These are phyloP conservation scores for Silvanus unidentatus DNA, from an alignment of 2,888 invertebrate species.

Conservation along the genomic window DNA sequence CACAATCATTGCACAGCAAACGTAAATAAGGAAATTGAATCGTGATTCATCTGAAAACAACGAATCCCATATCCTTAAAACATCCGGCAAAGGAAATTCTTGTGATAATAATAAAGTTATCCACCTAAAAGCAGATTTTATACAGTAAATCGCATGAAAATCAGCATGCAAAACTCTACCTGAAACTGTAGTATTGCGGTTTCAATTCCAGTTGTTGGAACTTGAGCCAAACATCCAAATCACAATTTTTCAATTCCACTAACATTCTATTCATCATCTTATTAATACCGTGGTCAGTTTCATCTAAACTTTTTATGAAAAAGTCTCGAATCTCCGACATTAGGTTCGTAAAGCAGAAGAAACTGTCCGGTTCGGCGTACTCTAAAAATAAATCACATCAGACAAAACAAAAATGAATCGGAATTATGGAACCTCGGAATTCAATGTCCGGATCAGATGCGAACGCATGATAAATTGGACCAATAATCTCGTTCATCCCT, in stretches of 20 bases:
- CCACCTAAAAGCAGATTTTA: constrained; percentile 53
- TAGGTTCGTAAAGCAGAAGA: constrained; percentile 96
- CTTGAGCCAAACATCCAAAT: constrained; percentile 68
- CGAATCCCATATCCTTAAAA: constrained; percentile 96
- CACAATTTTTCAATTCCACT: constrained; percentile 68
- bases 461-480: constrained; percentile 96
- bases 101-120: constrained; percentile 90
- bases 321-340: constrained; percentile 98
- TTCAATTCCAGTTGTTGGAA: constrained; percentile 79
- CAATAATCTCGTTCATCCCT: constrained; percentile 99
- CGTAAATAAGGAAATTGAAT: constrained; percentile 84
- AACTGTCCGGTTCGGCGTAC: constrained; percentile 93
- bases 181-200: constrained; percentile 95
- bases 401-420: not conserved
- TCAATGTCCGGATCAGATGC: constrained; percentile 79
- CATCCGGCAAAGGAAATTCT: constrained; percentile 96
- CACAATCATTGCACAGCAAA: constrained; percentile 98
- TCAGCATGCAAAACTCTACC: constrained; percentile 46
- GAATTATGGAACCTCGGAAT: constrained; percentile 60
- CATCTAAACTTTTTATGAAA: constrained; percentile 93
- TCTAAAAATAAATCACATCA: constrained; percentile 50
- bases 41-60: constrained; percentile 85
- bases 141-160: not conserved
- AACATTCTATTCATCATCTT: constrained; percentile 82
- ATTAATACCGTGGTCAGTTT: constrained; percentile 86